Evolutionary conservation across 1,140 invertebrate species (phyloP).

Genomic region (Maconellicoccus hirsutus): DNA sequence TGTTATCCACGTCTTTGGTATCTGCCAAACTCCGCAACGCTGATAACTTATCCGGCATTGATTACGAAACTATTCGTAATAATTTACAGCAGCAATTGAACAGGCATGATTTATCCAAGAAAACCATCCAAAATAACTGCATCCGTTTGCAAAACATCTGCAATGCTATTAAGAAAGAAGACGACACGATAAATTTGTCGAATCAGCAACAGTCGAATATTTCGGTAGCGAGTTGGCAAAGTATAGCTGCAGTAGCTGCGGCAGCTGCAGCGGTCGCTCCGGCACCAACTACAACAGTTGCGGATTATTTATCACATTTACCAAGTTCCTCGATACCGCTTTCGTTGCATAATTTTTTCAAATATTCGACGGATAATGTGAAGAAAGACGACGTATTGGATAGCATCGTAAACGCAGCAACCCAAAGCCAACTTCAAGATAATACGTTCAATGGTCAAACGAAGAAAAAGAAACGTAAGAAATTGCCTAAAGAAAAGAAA

Average conservation of each 20-base stretch:
- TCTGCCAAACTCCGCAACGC: neutral
- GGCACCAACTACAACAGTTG: conserved; percentile 43
- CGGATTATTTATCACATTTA: conserved; percentile 68
- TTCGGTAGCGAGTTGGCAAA: conserved; percentile 46
- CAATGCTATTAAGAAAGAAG: neutral
- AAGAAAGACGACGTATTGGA: conserved; percentile 45
- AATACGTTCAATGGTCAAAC: conserved; percentile 34
- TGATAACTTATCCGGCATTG: neutral
- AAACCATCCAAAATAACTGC: neutral
- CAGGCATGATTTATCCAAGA: neutral
- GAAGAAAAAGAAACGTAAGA: conserved; percentile 73
- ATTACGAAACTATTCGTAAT: neutral
- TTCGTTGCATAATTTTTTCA: conserved; percentile 69
- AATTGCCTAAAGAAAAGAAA: conserved; percentile 62
- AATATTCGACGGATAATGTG: conserved; percentile 65
- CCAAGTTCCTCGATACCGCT: conserved; percentile 61
- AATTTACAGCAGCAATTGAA: neutral
- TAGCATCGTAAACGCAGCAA: conserved; percentile 22
- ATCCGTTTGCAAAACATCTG: neutral
- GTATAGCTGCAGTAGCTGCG: conserved; percentile 44
- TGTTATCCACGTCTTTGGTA: neutral
- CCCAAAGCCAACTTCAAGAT: conserved; percentile 26
- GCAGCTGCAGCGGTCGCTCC: neutral
- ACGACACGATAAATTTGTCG: neutral
- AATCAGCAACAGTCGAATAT: neutral